phyloP scores from a whole-genome alignment of 2,888 invertebrate genomes.

The Agrochola macilenta region DNA sequence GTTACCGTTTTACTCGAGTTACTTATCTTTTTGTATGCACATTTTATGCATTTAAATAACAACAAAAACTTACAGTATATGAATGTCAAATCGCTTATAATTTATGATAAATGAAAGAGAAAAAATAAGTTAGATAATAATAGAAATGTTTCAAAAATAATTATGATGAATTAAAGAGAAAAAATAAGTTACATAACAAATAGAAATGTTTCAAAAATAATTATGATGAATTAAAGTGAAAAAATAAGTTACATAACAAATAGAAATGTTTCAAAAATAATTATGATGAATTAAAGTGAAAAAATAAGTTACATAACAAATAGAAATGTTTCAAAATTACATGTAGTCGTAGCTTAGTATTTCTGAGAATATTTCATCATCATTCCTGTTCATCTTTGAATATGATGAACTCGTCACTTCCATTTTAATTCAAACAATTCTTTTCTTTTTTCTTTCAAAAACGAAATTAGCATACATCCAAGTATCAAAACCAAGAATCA shows the following conservation, averaged over 20 bases:
- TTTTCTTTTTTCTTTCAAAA: background rate
- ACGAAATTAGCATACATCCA: slow-evolving; percentile 28
- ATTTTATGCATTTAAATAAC: background rate
- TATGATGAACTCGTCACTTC: background rate
- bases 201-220: too few species aligned
- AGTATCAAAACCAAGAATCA: slow-evolving; percentile 67
- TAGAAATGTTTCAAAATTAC: background rate
- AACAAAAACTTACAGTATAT: background rate
- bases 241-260: background rate
- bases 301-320: background rate
- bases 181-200: background rate
- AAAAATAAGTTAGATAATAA: background rate
- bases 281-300: background rate
- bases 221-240: background rate
- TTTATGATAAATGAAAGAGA: background rate
- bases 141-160: background rate
- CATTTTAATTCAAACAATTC: background rate
- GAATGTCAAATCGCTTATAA: background rate
- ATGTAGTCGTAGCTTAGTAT: background rate
- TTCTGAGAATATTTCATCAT: background rate
- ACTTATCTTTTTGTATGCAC: too few species aligned
- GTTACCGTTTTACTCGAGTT: too few species aligned
- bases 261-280: too few species aligned
- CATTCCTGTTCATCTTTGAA: background rate
- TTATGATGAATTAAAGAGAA: background rate